A percentile compares a stretch with the other conserved stretches of the same genome.
phyloP scores from a whole-genome alignment of 2,113 vertebrate genomes.

The Hippocampus comes region DNA sequence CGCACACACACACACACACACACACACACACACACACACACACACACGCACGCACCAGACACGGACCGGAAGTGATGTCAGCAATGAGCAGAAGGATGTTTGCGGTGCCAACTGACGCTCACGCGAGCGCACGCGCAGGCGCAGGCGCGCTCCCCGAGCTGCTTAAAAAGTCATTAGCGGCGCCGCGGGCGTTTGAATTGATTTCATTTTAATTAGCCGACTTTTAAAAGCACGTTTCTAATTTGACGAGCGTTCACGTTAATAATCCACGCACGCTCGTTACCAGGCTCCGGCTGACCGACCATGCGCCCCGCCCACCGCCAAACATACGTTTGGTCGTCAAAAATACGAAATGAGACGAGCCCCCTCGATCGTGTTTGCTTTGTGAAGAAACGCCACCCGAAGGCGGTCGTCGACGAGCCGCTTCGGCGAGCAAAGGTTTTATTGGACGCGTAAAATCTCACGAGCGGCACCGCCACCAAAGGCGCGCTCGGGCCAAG shows the following conservation, averaged over 20 bases:
- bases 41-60: background rate
- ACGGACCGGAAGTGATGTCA: background rate
- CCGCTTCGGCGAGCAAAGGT: too few species aligned
- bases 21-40: too few species aligned
- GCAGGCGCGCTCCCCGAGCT: constrained; percentile 9
- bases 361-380: too few species aligned
- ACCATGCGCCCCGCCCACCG: background rate
- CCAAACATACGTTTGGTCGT: constrained; percentile 58
- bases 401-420: too few species aligned
- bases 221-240: constrained; percentile 54
- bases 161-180: constrained; percentile 56
- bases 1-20: background rate
- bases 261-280: constrained; percentile 54
- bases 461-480: too few species aligned
- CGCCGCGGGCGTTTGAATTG: constrained; percentile 51
- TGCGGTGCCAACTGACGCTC: background rate
- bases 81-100: background rate
- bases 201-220: constrained; percentile 64
- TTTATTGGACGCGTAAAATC: too few species aligned
- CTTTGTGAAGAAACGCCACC: too few species aligned
- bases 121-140: background rate
- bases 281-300: background rate
- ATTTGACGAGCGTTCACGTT: constrained; percentile 53
- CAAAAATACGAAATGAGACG: constrained; percentile 18
- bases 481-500: too few species aligned